phyloP scores from a whole-genome alignment of 2,888 invertebrate genomes.

The Meloe dianella region DNA sequence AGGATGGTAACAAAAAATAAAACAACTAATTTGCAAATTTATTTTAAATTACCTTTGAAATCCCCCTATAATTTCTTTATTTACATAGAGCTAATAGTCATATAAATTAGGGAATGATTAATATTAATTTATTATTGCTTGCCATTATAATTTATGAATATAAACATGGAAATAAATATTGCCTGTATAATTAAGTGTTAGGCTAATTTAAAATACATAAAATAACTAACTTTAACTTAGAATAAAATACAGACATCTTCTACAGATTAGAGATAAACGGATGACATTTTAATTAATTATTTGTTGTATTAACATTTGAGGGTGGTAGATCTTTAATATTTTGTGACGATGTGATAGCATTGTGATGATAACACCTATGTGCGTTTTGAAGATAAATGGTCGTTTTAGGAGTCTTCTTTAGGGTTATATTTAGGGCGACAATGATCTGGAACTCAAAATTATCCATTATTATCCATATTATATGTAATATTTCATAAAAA shows the following conservation, averaged over 20 bases:
- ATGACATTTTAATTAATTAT: neutral
- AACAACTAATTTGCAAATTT: neutral
- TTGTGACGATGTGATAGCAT: too few species aligned
- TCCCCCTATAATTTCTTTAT: neutral
- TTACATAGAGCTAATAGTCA: neutral
- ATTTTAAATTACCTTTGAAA: neutral
- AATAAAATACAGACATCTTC: neutral
- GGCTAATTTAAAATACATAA: neutral
- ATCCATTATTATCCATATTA: too few species aligned
- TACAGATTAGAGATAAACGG: neutral
- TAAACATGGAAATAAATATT: neutral
- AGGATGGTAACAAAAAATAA: too few species aligned
- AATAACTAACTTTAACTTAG: neutral
- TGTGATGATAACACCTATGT: too few species aligned
- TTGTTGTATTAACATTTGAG: neutral
- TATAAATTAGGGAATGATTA: neutral
- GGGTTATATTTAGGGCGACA: too few species aligned
- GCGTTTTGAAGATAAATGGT: too few species aligned
- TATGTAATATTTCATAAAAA: too few species aligned
- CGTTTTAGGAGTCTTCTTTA: too few species aligned
- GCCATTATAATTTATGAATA: neutral
- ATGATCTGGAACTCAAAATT: too few species aligned
- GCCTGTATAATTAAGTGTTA: neutral
- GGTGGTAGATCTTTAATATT: neutral
- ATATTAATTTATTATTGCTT: constrained; percentile 1